Evolutionary conservation across 2,888 invertebrate species (phyloP), one percentile per base, ranked within the genome.

Genomic region (Microplitis manilae): DNA sequence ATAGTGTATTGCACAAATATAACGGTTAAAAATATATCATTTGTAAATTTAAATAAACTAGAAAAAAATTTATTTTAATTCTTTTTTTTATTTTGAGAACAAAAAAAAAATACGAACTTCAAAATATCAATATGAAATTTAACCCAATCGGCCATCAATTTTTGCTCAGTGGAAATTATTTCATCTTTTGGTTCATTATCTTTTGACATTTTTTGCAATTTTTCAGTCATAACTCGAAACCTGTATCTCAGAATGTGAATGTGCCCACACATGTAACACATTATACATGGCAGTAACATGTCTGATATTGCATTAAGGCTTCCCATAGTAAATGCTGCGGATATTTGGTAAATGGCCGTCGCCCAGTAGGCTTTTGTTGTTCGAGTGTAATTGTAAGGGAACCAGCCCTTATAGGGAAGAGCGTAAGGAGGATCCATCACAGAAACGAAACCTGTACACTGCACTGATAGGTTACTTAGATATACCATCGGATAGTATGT

Each of bases 1-100:
- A 15, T 15, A 62, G 20, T 17, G 62, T 62, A 62, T 15, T 62
- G 62, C n/a, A 62, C 8, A n/a, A 62, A 62, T 62, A 62, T 62
- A 1, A 62, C 15, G 62, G 8, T 20, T 7, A n/a, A 15, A 15
- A 62, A 62, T 15, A 62, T 62, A 5, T 15, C 6, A 15, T 62
- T 62, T 7, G n/a, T 62, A 15, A 8, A 2, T 15, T 62, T 62
- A 15, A 62, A 8, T 15, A 62, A 15, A 1, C 62, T 62, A 15
- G 6, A 17, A 7, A 62, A 50, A 30, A 30, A 30, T 30, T 30
- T 2, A 30, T 30, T 30, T 2, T 50, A 0, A 5, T 4, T 13
- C 4, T 13, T 50, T 13, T 50, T 50, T 1, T 20, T 1, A 20
- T n/a, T n/a, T n/a, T 20, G 20, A 20, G 17, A 20, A 20, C 20